Evolutionary conservation across 2,888 invertebrate genomes (phyloP), one percentile per base, ranked within the genome.

Genomic region (Furcula furcula): DNA sequence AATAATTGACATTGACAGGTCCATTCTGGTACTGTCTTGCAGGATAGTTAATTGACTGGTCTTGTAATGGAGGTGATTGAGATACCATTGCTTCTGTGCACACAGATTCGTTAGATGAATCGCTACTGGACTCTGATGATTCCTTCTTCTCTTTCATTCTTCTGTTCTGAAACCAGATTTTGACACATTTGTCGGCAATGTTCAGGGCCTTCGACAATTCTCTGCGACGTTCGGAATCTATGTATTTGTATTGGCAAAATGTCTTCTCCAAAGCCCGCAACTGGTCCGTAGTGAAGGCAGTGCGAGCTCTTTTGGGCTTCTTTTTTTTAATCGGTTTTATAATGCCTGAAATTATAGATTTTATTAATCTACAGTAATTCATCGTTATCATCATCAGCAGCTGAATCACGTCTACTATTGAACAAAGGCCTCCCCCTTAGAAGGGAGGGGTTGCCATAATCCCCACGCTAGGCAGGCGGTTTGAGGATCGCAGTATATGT

Each of bases 91-190:
- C 42, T 18, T 47, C 39, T 20, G 19, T 40, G 34, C 35, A 29
- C 9, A 34, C 30, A 4, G 40, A 51, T 35, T 73, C 72, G 18
- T 42, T 59, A 0, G 73, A 72, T 1, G 69, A 59, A 32, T 79
- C 76, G 14, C 43, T 38, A 35, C 68, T 69, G 2, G 71, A 73
- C 36, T 77, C 80, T 0, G 68, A 72, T 0, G 58, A 74, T 46
- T 91, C 91, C 54, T 90, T 92, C 61, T 93, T 94, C 50, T 85
- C 86, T 43, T 93, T 93, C 94, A 95, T 95, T 13, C 95, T 84
- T 13, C 94, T 86, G 63, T 95, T 95, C 65, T 96, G 95, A 67
- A 95, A 96, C 95, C 95, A 95, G 20, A 95, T 92, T 72, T 95
- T 95, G 34, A 96, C 92, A 65, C 93, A 93, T 33, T 93, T 89